These are phyloP conservation scores for Sylvietta virens DNA, from an alignment of 2,113 vertebrate species.

Conservation along the genomic window DNA sequence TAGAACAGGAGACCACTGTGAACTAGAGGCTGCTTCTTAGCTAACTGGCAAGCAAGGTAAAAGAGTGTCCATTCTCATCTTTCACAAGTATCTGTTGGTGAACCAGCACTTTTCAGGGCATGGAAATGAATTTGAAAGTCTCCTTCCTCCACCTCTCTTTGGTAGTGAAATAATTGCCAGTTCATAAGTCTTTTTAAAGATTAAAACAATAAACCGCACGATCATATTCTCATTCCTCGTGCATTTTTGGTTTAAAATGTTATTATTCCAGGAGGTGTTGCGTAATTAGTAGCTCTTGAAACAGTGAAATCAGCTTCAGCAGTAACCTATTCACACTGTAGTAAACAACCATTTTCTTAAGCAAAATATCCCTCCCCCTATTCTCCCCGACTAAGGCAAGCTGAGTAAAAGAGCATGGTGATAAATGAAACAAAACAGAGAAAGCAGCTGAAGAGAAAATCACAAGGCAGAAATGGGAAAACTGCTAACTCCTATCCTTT, in stretches of 20 bases:
- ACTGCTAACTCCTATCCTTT: background rate
- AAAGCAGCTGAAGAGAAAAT: background rate
- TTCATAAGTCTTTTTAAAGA: background rate
- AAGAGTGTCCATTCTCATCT: background rate
- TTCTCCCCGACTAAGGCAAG: background rate
- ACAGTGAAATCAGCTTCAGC: background rate
- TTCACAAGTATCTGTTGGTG: background rate
- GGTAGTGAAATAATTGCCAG: background rate
- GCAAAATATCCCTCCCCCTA: background rate
- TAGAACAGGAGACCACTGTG: background rate
- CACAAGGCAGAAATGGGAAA: background rate
- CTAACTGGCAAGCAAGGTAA: background rate
- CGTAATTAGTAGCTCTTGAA: background rate
- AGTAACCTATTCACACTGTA: background rate
- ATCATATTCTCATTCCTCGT: background rate
- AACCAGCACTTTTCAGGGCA: background rate
- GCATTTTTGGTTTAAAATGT: background rate
- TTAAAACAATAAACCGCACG: background rate
- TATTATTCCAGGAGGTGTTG: background rate
- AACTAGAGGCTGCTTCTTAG: background rate
- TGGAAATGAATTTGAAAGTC: background rate
- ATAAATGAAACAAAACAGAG: background rate
- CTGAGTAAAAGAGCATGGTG: background rate
- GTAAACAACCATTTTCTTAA: background rate
- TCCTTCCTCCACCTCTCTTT: background rate